Evolutionary conservation across 2,797 vertebrate species (phyloP).

Genomic region (Acrossocheilus fasciatus): DNA sequence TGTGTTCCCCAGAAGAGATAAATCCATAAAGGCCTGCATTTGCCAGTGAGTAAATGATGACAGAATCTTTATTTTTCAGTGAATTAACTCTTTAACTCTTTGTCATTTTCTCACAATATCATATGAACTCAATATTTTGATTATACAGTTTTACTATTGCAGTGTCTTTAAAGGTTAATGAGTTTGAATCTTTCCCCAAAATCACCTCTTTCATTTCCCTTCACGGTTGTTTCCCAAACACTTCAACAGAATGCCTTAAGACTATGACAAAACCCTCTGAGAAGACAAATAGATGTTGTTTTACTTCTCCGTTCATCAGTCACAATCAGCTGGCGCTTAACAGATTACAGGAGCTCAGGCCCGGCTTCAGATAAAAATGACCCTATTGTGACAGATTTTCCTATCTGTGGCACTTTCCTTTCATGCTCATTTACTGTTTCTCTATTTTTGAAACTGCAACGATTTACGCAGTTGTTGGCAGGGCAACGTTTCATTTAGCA

Average conservation of each 20-base stretch:
- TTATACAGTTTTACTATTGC: neutral
- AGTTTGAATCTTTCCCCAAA: neutral
- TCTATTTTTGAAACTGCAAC: conserved; percentile 24
- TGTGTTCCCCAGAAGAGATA: neutral
- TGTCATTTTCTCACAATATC: conserved; percentile 1
- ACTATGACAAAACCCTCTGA: neutral
- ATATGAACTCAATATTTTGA: neutral
- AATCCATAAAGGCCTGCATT: neutral
- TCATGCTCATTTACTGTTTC: conserved; percentile 1
- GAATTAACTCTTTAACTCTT: neutral
- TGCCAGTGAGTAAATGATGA: neutral
- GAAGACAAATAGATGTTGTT: neutral
- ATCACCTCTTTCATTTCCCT: neutral
- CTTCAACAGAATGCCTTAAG: neutral
- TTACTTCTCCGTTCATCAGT: conserved; percentile 9
- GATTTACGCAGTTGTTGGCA: conserved; percentile 19
- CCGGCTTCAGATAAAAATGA: neutral
- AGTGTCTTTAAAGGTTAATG: neutral
- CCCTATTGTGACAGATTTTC: conserved; percentile 42
- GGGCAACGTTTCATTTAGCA: neutral
- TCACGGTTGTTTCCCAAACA: neutral
- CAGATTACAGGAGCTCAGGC: conserved; percentile 7
- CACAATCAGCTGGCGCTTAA: conserved; percentile 15
- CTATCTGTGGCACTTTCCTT: conserved; percentile 37
- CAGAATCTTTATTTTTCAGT: neutral